Evolutionary conservation across 1,140 invertebrate genomes (phyloP).

Genomic region (Diabrotica virgifera): DNA sequence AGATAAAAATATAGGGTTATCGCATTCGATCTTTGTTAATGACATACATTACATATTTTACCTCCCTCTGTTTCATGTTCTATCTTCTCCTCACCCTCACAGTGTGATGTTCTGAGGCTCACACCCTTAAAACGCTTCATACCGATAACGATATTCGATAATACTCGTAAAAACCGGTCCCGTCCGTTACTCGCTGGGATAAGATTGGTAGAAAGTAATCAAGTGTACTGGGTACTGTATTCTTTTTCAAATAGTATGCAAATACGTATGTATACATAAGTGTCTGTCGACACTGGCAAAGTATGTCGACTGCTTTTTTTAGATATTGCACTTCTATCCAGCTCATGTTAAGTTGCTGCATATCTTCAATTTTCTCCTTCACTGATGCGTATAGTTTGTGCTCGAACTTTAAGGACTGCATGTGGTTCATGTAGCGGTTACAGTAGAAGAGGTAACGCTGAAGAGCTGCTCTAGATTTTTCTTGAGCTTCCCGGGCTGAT

Average conservation of each 20-base stretch:
- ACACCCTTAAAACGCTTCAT: no score
- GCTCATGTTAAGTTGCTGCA: conserved; percentile 77
- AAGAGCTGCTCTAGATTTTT: conserved; percentile 85
- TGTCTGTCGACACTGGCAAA: conserved; percentile 67
- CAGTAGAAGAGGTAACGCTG: conserved; percentile 98
- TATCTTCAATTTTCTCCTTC: conserved; percentile 73
- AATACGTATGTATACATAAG: conserved; percentile 76
- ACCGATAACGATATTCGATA: no score
- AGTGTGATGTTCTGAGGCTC: no score
- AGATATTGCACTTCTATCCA: conserved; percentile 76
- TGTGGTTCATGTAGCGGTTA: conserved; percentile 85
- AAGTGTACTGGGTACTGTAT: no score
- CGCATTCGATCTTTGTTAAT: no score
- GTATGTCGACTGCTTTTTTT: conserved; percentile 66
- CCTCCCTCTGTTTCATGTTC: no score
- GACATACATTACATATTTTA: no score
- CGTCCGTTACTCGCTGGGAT: no score
- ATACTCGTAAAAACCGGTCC: no score
- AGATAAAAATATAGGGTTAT: no score
- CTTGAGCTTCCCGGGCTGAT: conserved; percentile 93
- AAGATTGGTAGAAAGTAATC: no score
- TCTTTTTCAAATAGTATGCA: conserved; percentile 68
- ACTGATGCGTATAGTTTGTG: conserved; percentile 61
- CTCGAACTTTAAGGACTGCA: conserved; percentile 74
- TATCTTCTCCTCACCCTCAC: no score